phyloP scores from a whole-genome alignment of 2,888 invertebrate species.

The Tortricodes alternella region DNA sequence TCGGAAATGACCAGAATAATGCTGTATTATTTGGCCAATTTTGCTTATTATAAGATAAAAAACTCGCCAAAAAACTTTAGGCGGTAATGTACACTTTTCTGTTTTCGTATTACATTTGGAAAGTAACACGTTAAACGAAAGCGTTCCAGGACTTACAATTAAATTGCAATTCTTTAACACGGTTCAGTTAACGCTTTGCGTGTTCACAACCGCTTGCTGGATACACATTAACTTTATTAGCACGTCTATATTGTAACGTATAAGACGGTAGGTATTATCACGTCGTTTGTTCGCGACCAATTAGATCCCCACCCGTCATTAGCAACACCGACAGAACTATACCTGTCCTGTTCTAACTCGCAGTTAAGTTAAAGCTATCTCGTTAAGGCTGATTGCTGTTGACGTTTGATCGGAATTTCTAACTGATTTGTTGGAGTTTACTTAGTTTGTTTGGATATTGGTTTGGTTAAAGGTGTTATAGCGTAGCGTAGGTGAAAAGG shows the following conservation, averaged over 20 bases:
- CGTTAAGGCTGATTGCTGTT: slow-evolving; percentile 59
- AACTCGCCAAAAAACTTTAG: no score
- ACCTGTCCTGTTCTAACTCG: slow-evolving; percentile 50
- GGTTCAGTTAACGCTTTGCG: background rate
- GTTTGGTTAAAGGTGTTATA: background rate
- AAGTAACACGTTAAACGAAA: no score
- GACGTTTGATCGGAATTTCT: slow-evolving; percentile 63
- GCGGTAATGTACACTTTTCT: no score
- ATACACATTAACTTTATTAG: slow-evolving; percentile 7
- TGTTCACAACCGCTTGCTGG: no score
- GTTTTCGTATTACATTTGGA: no score
- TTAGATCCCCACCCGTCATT: slow-evolving; percentile 75
- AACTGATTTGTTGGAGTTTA: slow-evolving; percentile 67
- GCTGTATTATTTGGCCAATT: no score
- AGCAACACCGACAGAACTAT: slow-evolving; percentile 55
- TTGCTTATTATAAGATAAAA: no score
- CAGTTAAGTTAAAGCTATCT: slow-evolving; percentile 39
- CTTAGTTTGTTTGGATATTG: slow-evolving; percentile 47
- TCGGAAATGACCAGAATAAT: no score
- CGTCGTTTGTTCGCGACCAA: slow-evolving; percentile 76
- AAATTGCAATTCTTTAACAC: background rate
- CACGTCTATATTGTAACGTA: slow-evolving; percentile 20
- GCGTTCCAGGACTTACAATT: no score
- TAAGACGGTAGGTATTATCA: slow-evolving; percentile 68
- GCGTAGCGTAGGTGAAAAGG: background rate